phyloP scores from a whole-genome alignment of 2,888 invertebrate genomes.

The Maniola hyperantus region DNA sequence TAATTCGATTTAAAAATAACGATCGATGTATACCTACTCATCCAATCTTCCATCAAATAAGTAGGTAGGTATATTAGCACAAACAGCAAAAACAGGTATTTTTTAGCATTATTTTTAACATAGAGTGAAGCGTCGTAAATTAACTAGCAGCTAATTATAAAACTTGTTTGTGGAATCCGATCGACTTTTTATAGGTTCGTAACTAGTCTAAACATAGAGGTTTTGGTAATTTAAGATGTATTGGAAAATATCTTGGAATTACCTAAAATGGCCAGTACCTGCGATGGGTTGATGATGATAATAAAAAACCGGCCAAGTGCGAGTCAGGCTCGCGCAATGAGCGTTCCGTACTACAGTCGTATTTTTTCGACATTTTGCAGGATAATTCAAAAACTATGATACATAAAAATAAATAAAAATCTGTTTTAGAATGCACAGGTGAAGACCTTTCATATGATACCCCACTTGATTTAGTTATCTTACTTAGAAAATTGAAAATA shows the following conservation, averaged over 20 bases:
- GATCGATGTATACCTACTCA: not conserved
- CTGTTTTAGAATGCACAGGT: too few species aligned
- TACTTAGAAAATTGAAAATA: too few species aligned
- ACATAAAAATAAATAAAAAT: too few species aligned
- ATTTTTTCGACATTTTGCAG: too few species aligned
- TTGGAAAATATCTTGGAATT: constrained; percentile 11
- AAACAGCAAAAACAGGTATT: constrained; percentile 12
- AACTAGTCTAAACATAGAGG: constrained; percentile 22
- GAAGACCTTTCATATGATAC: too few species aligned
- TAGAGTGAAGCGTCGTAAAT: constrained; percentile 1
- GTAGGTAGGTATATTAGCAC: not conserved
- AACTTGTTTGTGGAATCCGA: constrained; percentile 34
- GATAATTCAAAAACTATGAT: too few species aligned
- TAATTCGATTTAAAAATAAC: not conserved
- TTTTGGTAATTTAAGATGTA: constrained; percentile 12
- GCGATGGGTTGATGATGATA: too few species aligned
- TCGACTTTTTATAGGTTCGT: constrained; percentile 25
- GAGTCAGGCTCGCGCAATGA: too few species aligned
- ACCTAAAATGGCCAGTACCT: not conserved
- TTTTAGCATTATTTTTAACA: not conserved
- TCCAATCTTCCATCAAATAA: not conserved
- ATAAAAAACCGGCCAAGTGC: too few species aligned
- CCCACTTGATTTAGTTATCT: too few species aligned
- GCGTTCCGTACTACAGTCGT: too few species aligned
- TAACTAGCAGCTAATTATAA: constrained; percentile 29